These are phyloP conservation scores for Callithrix jacchus DNA, from an alignment of 2,113 vertebrate species.

Conservation along the genomic window DNA sequence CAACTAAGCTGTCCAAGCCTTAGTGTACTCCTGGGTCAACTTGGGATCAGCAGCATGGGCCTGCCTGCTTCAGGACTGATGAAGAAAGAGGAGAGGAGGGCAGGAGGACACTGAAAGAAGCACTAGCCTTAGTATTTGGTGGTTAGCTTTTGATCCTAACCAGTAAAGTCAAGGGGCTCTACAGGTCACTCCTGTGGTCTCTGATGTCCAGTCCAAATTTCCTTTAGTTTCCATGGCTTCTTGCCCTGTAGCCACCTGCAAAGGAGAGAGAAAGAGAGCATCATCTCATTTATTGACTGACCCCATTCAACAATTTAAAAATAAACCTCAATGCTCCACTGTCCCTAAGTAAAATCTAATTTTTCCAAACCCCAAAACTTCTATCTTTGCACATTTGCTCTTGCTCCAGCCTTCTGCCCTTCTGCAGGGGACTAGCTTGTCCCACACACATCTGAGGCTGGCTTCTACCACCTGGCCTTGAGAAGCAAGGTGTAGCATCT, in stretches of 20 bases:
- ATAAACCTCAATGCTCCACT: neutral
- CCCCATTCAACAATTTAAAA: neutral
- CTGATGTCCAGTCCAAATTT: neutral
- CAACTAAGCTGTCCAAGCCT: neutral
- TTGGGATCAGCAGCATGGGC: neutral
- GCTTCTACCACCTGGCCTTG: accelerated
- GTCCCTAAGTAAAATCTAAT: neutral
- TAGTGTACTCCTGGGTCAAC: neutral
- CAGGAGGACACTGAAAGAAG: neutral
- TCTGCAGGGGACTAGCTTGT: neutral
- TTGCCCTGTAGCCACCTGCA: neutral
- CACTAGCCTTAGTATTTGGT: neutral
- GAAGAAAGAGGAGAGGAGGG: neutral
- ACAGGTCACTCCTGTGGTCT: neutral
- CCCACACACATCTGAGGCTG: neutral
- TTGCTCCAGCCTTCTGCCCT: neutral
- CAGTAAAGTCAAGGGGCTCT: neutral
- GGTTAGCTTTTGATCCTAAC: neutral
- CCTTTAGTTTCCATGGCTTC: neutral
- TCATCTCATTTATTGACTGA: neutral
- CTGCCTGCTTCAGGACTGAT: neutral
- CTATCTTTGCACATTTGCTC: neutral
- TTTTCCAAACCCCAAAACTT: neutral
- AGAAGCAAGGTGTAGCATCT: neutral
- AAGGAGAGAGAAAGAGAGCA: neutral